Base-by-base conservation (phyloP, 2,113 vertebrate species). In the Syngnathus typhle region DNA sequence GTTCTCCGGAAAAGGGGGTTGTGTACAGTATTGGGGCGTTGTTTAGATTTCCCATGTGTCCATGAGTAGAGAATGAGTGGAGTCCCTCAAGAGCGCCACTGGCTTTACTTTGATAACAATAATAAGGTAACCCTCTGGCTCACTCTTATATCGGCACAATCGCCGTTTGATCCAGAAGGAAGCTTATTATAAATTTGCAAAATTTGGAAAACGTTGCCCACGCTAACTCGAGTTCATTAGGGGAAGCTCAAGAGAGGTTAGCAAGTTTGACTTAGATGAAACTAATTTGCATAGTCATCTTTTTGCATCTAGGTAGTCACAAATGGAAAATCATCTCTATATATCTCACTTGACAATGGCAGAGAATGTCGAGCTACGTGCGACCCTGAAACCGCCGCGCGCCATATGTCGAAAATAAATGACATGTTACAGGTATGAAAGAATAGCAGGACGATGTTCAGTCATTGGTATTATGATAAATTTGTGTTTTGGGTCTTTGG, bases 81-180 rank as follows among this genome's bases (percentile, higher is more conserved):
- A 73, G 84, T 86, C 86, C 86, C 88, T 82, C 38, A 79, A 85
- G 87, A 88, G 77, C 77, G 84, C 82, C 77, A 80, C 80, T 83
- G 81, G 82, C 84, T 87, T 84, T 49, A 87, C 87, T 86, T 90
- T 88, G 85, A 88, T 85, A 88, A 87, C 85, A 88, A 86, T 87
- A 89, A 88, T 86, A 87, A 89, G 85, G 84, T 87, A 88, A 75
- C 75, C 79, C 69, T 71, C 74, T 39, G 67, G 65, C 62, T 16
- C 74, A 10, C 75, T 10, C 68, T 55, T 60, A 38, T 68, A 78
- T 85, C 87, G 85, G 87, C 85, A 89, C 88, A 88, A 86, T 79
- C 73, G 70, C 76, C 68, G 80, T 90, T 88, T 88, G 85, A 90
- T 88, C 82, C 79, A n/a, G n/a, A n/a, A 74, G 82, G 75, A 71